Percentiles rank a stretch among this genome's conserved stretches.
These are phyloP conservation scores for Nomada lathburiana DNA, from an alignment of 2,888 invertebrate genomes.

Conservation along the genomic window DNA sequence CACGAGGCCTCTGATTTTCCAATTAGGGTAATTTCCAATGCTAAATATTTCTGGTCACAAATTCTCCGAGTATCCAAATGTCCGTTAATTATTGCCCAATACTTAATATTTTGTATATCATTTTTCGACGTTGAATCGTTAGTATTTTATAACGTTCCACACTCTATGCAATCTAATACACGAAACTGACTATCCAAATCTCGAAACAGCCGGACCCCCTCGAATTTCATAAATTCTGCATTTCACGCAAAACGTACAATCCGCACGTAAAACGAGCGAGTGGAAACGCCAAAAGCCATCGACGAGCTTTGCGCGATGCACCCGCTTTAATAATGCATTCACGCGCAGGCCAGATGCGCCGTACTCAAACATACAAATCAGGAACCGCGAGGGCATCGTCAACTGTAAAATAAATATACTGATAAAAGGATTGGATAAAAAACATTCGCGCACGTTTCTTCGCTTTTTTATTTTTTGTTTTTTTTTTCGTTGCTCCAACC, in stretches of 20 bases:
- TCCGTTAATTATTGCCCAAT: too few species aligned
- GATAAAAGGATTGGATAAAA: not conserved
- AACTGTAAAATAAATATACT: conserved; percentile 20
- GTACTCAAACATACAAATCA: conserved; percentile 3
- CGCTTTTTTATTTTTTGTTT: not conserved
- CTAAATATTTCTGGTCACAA: too few species aligned
- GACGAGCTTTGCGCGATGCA: not conserved
- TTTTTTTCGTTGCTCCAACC: not conserved
- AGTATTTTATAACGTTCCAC: too few species aligned
- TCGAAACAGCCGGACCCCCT: too few species aligned
- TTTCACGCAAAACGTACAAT: too few species aligned
- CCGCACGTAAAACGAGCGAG: not conserved
- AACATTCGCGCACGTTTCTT: not conserved
- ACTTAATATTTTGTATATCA: too few species aligned
- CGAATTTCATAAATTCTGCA: too few species aligned
- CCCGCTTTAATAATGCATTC: not conserved
- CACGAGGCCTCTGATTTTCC: not conserved
- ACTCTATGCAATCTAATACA: too few species aligned
- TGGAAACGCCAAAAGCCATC: not conserved
- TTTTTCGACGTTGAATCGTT: too few species aligned
- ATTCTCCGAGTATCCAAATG: too few species aligned
- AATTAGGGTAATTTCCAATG: not conserved
- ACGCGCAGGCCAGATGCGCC: too few species aligned
- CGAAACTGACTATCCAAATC: too few species aligned
- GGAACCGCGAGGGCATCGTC: not conserved